Conservation (phyloP, 2,888 invertebrate genomes). For the Galeruca laticollis region DNA sequence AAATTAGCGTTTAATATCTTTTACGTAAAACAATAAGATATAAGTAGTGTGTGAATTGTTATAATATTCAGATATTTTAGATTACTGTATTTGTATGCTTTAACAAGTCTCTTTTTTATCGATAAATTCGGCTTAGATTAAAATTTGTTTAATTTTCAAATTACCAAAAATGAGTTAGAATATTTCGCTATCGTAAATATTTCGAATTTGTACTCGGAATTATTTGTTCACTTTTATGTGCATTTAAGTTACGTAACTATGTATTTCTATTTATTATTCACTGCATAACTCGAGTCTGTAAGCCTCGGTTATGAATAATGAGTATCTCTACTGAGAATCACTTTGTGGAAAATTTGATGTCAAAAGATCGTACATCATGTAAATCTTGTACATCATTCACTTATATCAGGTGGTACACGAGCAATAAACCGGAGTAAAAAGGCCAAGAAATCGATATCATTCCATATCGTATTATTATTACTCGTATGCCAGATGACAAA, state of each 20-base stretch:
- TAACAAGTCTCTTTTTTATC: no score
- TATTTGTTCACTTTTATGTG: background rate
- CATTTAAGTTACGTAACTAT: background rate
- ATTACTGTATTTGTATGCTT: no score
- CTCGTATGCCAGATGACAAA: conserved; percentile 19
- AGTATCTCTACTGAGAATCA: background rate
- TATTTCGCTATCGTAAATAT: background rate
- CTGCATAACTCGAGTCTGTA: background rate
- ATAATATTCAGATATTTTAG: no score
- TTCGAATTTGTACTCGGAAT: background rate
- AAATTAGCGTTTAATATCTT: no score
- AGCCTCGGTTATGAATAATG: background rate
- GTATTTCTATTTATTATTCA: conserved; percentile 6
- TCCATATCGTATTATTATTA: background rate
- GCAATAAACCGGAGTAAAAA: conserved; percentile 11
- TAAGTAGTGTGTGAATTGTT: no score
- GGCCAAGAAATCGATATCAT: conserved; percentile 10
- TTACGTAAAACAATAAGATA: no score
- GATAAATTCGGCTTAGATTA: no score
- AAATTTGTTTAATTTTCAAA: no score
- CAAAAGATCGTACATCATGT: conserved; percentile 19
- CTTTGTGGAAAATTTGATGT: conserved; percentile 1
- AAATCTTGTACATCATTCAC: conserved; percentile 8
- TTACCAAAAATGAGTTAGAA: no score
- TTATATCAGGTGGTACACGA: conserved; percentile 16